These are phyloP conservation scores for Harmothoe impar DNA, from an alignment of 2,888 invertebrate species.

Conservation along the genomic window DNA sequence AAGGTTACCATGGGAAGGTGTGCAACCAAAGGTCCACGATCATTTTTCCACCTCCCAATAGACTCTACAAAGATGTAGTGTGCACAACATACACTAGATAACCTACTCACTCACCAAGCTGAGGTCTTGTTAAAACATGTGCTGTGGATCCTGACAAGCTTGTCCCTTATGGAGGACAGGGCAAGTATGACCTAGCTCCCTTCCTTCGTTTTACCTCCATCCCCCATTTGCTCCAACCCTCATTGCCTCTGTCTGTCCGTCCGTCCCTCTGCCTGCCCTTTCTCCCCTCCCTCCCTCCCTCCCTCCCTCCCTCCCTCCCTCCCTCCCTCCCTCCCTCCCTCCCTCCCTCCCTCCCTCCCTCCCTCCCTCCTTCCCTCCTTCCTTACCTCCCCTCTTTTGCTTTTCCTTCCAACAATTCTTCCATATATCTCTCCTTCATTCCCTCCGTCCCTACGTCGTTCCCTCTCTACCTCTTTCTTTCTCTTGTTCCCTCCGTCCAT, in stretches of 20 bases:
- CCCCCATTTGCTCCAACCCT: background rate
- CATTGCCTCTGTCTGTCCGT: background rate
- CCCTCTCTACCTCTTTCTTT: background rate
- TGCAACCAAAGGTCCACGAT: too few relatives aligned
- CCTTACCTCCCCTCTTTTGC: too few relatives aligned
- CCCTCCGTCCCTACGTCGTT: background rate
- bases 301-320: constrained; percentile 39
- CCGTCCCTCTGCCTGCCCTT: background rate
- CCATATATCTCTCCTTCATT: background rate
- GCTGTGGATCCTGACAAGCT: too few relatives aligned
- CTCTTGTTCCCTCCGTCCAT: background rate
- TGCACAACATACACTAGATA: too few relatives aligned
- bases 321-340: constrained; percentile 53
- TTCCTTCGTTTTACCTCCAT: background rate
- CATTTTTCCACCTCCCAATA: too few relatives aligned
- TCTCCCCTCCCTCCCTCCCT: constrained; percentile 31
- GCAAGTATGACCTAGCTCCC: background rate
- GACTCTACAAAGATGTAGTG: too few relatives aligned
- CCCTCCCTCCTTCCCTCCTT: constrained; percentile 36
- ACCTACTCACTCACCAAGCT: too few relatives aligned
- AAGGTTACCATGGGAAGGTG: too few relatives aligned
- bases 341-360: constrained; percentile 38
- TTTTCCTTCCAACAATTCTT: background rate
- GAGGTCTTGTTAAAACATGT: too few relatives aligned
- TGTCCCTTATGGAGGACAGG: too few relatives aligned